These are phyloP conservation scores for Toxotes chatareus DNA, from an alignment of 2,113 vertebrate genomes.

Conservation along the genomic window DNA sequence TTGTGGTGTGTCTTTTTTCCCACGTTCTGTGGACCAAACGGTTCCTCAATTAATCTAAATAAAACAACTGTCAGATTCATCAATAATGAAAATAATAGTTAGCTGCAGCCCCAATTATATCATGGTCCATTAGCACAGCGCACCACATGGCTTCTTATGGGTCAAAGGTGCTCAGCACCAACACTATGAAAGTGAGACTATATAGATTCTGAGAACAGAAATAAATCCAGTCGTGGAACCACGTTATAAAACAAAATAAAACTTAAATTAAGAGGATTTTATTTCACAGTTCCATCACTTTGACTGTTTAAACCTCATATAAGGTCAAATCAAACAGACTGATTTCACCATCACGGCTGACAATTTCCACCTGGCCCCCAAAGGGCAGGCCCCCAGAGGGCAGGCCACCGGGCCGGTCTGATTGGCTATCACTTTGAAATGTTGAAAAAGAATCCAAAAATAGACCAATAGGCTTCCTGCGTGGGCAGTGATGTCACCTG, in stretches of 20 bases:
- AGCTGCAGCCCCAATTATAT: too few relatives aligned
- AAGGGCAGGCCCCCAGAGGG: slow-evolving; percentile 15
- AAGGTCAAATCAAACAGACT: neutral
- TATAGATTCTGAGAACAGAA: too few relatives aligned
- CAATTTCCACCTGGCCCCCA: slow-evolving; percentile 17
- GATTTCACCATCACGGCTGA: neutral
- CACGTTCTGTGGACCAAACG: neutral
- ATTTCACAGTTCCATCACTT: too few relatives aligned
- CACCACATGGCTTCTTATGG: too few relatives aligned
- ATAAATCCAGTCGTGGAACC: too few relatives aligned
- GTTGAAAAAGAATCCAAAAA: slow-evolving; percentile 67
- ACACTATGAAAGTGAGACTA: too few relatives aligned
- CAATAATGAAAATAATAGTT: too few relatives aligned
- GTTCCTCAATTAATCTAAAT: neutral
- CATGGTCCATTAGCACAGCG: too few relatives aligned
- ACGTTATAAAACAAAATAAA: too few relatives aligned
- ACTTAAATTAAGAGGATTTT: too few relatives aligned
- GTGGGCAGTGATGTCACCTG: slow-evolving; percentile 77
- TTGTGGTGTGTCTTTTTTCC: neutral
- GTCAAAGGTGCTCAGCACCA: too few relatives aligned
- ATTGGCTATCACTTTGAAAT: slow-evolving; percentile 59
- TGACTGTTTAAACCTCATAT: too few relatives aligned
- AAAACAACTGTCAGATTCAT: neutral
- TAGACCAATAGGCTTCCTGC: slow-evolving; percentile 74
- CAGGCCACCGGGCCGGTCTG: neutral